Base-by-base conservation (phyloP, 1,140 invertebrate genomes). In the Cotesia chilonis region DNA sequence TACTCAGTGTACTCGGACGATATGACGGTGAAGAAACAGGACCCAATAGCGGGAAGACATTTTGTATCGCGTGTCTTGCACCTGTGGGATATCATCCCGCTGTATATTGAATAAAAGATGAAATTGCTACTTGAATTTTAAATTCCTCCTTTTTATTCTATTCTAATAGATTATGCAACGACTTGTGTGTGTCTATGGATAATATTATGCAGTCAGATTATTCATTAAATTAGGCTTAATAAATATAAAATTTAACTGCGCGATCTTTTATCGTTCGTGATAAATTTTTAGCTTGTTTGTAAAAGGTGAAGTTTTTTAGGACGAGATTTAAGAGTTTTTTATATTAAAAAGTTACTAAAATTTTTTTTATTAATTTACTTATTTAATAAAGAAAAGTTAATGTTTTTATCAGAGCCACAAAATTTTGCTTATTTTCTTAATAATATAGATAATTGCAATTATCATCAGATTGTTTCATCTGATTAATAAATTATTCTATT, bases 1-100 rank as follows among this genome's bases (percentile, higher is more conserved):
- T 28, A 28, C 41, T 47, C 41, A 9, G 41, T 47, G 41, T 55
- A n/a, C 17, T 55, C 5, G 54, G 54, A 20, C 17, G 17, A 55
- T 14, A 20, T n/a, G n/a, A 55, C 54, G 12, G 10, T 55, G 54
- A 55, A 55, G n/a, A n/a, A 28, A 28, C 28, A 28, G 54, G n/a
- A 55, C n/a, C 54, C 54, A 55, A 55, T 55, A n/a, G 12, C 54
- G n/a, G 17, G n/a, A 55, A 55, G 54, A 55, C 54, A 55, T 55
- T n/a, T 55, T 55, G 54, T 55, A 55, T 55, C 54, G 54, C 54
- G 54, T 55, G 54, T 55, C 54, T 55, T n/a, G 54, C 54, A 55
- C 54, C 54, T 55, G 54, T 20, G 54, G 54, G 54, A 55, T 55
- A 55, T 55, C 54, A 55, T 47, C 6, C 41, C 12, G 5, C 54